phyloP scores from a whole-genome alignment of 2,797 vertebrate species.

The Gymnothorax reevesii region DNA sequence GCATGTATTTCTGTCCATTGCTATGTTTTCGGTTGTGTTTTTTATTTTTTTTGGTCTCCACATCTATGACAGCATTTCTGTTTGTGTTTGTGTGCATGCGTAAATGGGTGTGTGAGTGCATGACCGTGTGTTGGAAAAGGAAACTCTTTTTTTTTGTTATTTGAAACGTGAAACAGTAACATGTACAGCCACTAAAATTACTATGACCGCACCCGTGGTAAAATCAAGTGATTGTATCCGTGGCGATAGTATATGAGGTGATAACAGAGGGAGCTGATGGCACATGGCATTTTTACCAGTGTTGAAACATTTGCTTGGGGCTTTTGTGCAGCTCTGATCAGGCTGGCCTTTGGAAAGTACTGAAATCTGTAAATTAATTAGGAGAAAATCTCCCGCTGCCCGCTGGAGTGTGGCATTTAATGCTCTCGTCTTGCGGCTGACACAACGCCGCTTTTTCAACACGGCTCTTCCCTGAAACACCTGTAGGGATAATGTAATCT shows the following conservation, averaged over 20 bases:
- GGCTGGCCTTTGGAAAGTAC: conserved; percentile 62
- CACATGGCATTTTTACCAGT: conserved; percentile 70
- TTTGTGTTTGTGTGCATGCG: background rate
- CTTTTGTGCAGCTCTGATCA: conserved; percentile 55
- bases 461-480: conserved; percentile 55
- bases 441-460: conserved; percentile 69
- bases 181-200: background rate
- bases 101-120: background rate
- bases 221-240: conserved; percentile 26
- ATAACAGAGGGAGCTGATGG: conserved; percentile 47
- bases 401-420: conserved; percentile 77
- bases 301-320: conserved; percentile 63
- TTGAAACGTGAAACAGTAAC: background rate
- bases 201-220: background rate
- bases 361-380: conserved; percentile 78
- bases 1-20: conserved; percentile 25
- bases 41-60: background rate
- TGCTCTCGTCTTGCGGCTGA: conserved; percentile 71
- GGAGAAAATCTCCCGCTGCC: conserved; percentile 70
- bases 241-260: conserved; percentile 25
- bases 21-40: background rate
- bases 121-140: background rate
- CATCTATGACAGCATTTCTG: background rate
- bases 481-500: conserved; percentile 67
- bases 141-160: background rate